A percentile compares a stretch with the other conserved stretches of the same genome.
phyloP scores from a whole-genome alignment of 2,888 invertebrate species.

The Caenorhabditis afra region DNA sequence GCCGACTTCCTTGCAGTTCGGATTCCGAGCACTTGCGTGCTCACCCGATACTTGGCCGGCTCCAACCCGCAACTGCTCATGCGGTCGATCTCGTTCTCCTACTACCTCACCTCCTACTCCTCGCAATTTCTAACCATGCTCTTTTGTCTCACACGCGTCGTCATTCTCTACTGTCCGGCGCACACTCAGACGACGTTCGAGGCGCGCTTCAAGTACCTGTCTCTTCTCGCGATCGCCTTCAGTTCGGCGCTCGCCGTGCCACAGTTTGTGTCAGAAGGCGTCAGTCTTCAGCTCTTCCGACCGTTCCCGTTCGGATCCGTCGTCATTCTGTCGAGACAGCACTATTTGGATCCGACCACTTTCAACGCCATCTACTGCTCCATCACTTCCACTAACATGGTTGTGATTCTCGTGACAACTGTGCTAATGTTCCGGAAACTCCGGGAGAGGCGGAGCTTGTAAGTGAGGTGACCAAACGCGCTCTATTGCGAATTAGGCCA shows the following conservation, averaged over 20 bases:
- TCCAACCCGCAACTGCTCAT: not conserved
- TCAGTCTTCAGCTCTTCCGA: conserved; percentile 1
- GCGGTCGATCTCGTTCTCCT: not conserved
- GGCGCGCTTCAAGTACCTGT: not conserved
- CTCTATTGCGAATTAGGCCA: no score
- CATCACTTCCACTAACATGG: not conserved
- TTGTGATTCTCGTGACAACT: not conserved
- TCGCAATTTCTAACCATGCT: not conserved
- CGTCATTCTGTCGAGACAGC: conserved; percentile 1
- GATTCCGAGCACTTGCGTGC: not conserved
- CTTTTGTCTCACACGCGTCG: not conserved
- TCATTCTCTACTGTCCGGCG: not conserved
- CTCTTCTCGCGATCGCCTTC: not conserved
- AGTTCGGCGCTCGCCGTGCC: not conserved
- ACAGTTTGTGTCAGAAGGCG: not conserved
- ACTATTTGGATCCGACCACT: not conserved
- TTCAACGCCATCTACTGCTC: not conserved
- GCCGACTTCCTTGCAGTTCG: not conserved
- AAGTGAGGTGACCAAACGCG: not conserved
- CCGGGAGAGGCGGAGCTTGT: not conserved
- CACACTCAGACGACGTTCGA: conserved; percentile 1
- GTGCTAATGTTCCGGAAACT: conserved; percentile 2
- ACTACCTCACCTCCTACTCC: not conserved
- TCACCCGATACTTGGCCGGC: not conserved
- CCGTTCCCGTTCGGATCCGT: conserved; percentile 11